Conservation (phyloP, 2,113 vertebrate species). For the Herpailurus yagouaroundi region DNA sequence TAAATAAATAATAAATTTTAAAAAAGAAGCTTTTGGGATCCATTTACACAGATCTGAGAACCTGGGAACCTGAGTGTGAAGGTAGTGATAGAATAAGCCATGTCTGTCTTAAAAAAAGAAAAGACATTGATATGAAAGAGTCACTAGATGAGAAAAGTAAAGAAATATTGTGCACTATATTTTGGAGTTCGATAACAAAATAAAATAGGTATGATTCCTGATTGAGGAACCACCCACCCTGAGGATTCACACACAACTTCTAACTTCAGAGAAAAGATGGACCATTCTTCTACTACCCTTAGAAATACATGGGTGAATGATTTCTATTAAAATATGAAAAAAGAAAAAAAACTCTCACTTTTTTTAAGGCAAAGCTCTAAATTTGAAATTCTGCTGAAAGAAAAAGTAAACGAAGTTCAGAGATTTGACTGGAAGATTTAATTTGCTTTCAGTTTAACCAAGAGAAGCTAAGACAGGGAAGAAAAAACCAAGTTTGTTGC, state of each 20-base stretch:
- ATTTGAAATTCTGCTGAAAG: slow-evolving; percentile 36
- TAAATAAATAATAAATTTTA: too few species aligned
- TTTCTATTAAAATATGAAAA: slow-evolving; percentile 1
- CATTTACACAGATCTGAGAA: not conserved
- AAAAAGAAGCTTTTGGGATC: not conserved
- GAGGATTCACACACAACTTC: not conserved
- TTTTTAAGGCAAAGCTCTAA: not conserved
- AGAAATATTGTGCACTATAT: not conserved
- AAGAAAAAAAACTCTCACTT: not conserved
- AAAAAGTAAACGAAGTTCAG: not conserved
- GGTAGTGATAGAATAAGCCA: not conserved
- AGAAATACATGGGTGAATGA: not conserved
- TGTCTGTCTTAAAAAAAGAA: not conserved
- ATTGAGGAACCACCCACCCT: not conserved
- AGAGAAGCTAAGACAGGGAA: slow-evolving; percentile 40
- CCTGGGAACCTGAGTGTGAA: not conserved
- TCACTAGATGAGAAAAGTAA: not conserved
- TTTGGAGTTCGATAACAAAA: not conserved
- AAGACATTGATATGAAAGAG: not conserved
- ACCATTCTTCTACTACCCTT: not conserved
- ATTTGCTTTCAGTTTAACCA: slow-evolving; percentile 61
- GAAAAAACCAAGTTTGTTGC: slow-evolving; percentile 54
- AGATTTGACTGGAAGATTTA: slow-evolving; percentile 52
- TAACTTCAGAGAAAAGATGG: not conserved
- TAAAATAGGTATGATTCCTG: not conserved